These are phyloP conservation scores for Prochilodus magdalenae DNA, from an alignment of 2,113 vertebrate genomes.

Conservation along the genomic window DNA sequence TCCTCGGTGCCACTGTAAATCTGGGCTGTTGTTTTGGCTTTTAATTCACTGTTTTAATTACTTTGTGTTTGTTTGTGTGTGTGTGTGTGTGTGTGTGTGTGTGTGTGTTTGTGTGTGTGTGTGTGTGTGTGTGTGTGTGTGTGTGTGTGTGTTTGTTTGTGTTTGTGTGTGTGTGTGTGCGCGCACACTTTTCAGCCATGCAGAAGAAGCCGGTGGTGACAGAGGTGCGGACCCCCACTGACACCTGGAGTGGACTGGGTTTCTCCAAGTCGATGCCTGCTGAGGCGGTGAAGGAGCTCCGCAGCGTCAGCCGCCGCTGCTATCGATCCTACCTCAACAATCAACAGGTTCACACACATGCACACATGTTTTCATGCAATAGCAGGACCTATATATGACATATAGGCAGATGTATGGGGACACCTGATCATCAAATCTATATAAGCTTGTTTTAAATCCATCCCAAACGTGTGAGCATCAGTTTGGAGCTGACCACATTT, in stretches of 20 bases:
- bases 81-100: no score
- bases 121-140: no score
- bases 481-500: no score
- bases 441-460: no score
- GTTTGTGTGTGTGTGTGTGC: not conserved
- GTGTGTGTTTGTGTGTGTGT: not conserved
- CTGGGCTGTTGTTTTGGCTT: constrained; percentile 18
- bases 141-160: no score
- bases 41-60: constrained; percentile 31
- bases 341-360: constrained; percentile 65
- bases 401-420: no score
- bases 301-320: constrained; percentile 75
- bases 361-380: not conserved
- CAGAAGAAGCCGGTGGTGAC: constrained; percentile 81
- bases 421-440: no score
- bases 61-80: not conserved
- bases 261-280: constrained; percentile 85
- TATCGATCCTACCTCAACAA: constrained; percentile 78
- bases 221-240: constrained; percentile 80
- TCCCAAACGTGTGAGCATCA: no score
- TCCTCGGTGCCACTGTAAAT: not conserved
- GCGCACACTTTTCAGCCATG: constrained; percentile 72
- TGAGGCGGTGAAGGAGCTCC: constrained; percentile 79
- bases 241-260: constrained; percentile 82
- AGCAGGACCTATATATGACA: not conserved